Evolutionary conservation across 1,140 invertebrate genomes (phyloP), one percentile per base, ranked within the genome.

Genomic region (Cherax destructor): DNA sequence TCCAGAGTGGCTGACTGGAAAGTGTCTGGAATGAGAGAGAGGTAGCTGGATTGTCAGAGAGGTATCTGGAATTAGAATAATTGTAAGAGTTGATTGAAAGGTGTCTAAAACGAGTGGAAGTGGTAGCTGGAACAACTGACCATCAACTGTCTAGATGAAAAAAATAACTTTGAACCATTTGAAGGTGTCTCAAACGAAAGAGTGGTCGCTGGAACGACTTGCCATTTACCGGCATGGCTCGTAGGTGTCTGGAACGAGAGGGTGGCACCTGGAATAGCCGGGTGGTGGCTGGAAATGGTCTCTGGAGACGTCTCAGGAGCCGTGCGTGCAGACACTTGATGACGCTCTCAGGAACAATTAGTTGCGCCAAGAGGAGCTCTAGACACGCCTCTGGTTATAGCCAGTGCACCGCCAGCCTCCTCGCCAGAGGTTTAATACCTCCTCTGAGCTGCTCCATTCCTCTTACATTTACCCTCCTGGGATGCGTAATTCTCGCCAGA

Each of bases 291-390:
- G 69, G 69, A 21, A 74, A 69, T 74, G 9, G 69, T n/a, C 69
- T 7, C 69, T 74, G 69, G 69, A 74, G 69, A 30, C 69, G n/a
- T n/a, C n/a, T 30, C n/a, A 30, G 69, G 69, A 30, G 1, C 69
- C 69, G 69, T 74, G n/a, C 69, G n/a, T 74, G n/a, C 24, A 74
- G 69, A 30, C 24, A 74, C 69, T 74, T 74, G 69, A 74, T 74
- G 69, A 74, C n/a, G 69, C 69, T 74, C 69, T 74, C 69, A 74
- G 69, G 69, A 30, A 74, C 69, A 74, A 74, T 74, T 74, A 74
- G 69, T 74, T 24, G n/a, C n/a, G 69, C 69, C 69, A 74, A n/a
- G 69, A 74, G 69, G n/a, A 5, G 69, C 24, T 74, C n/a, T 7
- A 30, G 69, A 74, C 69, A 74, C 69, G 69, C 69, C 61, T 18